phyloP scores from a whole-genome alignment of 1,140 invertebrate genomes.

The Sarcophaga peregrina region DNA sequence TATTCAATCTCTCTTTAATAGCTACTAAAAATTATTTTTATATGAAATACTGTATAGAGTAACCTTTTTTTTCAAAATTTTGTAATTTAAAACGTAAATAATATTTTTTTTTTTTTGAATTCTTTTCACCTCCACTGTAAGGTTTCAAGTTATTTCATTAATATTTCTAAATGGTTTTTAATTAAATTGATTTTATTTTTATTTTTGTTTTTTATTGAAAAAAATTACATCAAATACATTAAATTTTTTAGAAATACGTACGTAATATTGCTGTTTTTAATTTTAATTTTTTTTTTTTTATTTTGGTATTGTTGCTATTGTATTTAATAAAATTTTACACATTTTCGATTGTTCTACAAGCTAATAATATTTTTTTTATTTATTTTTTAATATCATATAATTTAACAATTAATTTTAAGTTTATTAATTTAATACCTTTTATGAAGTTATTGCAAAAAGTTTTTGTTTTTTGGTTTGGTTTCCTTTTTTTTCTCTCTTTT shows the following conservation, averaged over 20 bases:
- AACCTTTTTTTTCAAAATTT: no score
- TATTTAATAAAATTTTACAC: conserved; percentile 11
- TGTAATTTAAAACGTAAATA: no score
- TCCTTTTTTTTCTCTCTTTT: background rate
- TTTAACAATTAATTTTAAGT: background rate
- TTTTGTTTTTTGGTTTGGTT: background rate
- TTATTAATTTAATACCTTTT: conserved; percentile 8
- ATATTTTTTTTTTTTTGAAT: no score
- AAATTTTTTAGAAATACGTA: background rate
- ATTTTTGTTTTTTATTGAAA: no score
- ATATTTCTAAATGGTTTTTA: no score
- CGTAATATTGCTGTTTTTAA: background rate
- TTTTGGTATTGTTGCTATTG: background rate
- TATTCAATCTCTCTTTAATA: no score
- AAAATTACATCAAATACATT: background rate
- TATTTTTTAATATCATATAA: no score
- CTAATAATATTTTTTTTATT: background rate
- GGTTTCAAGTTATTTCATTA: no score
- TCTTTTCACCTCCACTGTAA: no score
- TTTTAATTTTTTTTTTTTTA: background rate
- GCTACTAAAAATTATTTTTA: no score
- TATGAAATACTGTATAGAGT: no score
- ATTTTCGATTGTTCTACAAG: background rate
- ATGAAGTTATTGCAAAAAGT: conserved; percentile 15
- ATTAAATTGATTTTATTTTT: no score